A percentile compares a stretch with the other conserved stretches of the same genome.
phyloP scores from a whole-genome alignment of 2,888 invertebrate genomes.

The Tetragonula carbonaria region DNA sequence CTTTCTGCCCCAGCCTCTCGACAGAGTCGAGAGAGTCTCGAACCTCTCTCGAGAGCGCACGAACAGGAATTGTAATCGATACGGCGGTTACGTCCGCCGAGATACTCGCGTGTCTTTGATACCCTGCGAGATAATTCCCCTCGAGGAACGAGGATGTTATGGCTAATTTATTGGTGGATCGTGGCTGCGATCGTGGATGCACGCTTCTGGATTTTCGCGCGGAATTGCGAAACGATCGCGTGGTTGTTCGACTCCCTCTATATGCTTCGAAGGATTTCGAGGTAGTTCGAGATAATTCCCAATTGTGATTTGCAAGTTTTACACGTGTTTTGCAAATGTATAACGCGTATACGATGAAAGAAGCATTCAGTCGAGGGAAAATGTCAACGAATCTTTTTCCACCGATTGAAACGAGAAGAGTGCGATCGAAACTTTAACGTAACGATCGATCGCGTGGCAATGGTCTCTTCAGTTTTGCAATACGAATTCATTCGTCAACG shows the following conservation, averaged over 20 bases:
- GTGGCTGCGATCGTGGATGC: background rate
- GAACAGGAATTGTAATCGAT: conserved; percentile 34
- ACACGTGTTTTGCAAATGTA: too few relatives aligned
- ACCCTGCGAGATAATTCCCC: background rate
- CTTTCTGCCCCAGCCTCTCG: background rate
- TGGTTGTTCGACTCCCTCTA: too few relatives aligned
- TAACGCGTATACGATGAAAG: too few relatives aligned
- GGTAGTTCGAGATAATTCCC: too few relatives aligned
- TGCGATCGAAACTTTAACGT: background rate
- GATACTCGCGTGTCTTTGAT: conserved; percentile 14
- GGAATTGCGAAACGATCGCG: background rate
- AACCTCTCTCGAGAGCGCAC: background rate
- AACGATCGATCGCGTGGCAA: background rate
- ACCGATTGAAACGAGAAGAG: too few relatives aligned
- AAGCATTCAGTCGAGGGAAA: too few relatives aligned
- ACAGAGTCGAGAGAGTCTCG: background rate
- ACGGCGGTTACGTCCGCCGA: background rate
- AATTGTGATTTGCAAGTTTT: too few relatives aligned
- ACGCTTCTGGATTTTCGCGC: background rate
- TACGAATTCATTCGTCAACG: background rate
- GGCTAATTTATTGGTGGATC: background rate
- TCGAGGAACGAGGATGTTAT: conserved; percentile 16
- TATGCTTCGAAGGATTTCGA: too few relatives aligned
- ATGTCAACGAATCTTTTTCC: too few relatives aligned
- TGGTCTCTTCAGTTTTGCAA: background rate